Evolutionary conservation across 2,797 vertebrate species (phyloP).

Genomic region (Triplophysa yarkandensis): DNA sequence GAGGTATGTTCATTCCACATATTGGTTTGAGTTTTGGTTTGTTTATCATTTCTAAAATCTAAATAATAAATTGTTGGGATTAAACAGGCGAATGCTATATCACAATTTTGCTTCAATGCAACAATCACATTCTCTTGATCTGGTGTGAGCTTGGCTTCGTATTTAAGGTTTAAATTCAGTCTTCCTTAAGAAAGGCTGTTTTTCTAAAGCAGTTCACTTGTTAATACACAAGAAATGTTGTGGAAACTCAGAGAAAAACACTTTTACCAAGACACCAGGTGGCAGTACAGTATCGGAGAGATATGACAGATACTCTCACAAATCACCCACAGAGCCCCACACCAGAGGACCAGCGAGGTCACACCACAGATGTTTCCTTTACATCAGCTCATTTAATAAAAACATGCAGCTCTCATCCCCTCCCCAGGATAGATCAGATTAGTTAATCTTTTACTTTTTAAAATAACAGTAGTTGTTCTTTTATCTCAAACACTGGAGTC

Average conservation of each 20-base stretch:
- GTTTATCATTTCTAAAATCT: too few species aligned
- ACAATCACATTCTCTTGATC: not conserved
- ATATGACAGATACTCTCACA: slow-evolving; percentile 1
- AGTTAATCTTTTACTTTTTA: not conserved
- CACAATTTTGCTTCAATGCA: too few species aligned
- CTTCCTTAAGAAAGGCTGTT: not conserved
- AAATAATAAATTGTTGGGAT: too few species aligned
- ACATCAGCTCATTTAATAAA: slow-evolving; percentile 31
- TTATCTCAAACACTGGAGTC: not conserved
- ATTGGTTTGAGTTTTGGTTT: not conserved
- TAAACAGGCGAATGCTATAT: too few species aligned
- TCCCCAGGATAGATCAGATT: not conserved
- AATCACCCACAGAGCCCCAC: not conserved
- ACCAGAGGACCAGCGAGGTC: slow-evolving; percentile 39
- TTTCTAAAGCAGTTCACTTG: too few species aligned
- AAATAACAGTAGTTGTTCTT: not conserved
- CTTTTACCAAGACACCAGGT: slow-evolving; percentile 23
- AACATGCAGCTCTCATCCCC: slow-evolving; percentile 12
- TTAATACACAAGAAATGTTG: not conserved
- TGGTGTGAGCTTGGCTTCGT: not conserved
- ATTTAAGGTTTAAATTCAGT: too few species aligned
- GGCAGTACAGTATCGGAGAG: slow-evolving; percentile 32
- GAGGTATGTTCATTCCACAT: slow-evolving; percentile 76
- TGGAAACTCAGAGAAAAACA: not conserved
- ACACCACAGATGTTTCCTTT: slow-evolving; percentile 50